These are phyloP conservation scores for Sialis fuliginosa DNA, from an alignment of 2,888 invertebrate genomes.

Conservation along the genomic window DNA sequence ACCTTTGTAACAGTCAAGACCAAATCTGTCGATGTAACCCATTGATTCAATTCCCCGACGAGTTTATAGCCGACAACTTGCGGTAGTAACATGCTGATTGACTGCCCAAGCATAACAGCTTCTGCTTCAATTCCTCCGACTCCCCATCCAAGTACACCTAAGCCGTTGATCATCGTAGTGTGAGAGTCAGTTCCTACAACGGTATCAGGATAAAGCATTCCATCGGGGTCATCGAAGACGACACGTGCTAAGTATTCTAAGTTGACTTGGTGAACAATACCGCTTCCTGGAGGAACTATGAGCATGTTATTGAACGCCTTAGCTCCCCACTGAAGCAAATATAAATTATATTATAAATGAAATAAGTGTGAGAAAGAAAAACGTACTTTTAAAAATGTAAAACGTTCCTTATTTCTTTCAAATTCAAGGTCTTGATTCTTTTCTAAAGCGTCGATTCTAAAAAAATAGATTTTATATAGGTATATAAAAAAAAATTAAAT, in stretches of 20 bases:
- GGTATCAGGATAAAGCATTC: conserved; percentile 54
- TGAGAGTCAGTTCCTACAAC: conserved; percentile 95
- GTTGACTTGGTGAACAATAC: conserved; percentile 98
- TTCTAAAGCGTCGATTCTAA: conserved; percentile 66
- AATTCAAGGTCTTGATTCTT: conserved; percentile 93
- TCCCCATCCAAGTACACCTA: conserved; percentile 95
- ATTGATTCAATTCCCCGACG: conserved; percentile 58
- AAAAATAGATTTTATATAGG: conserved; percentile 11
- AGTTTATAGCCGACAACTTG: conserved; percentile 91
- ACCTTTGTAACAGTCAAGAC: conserved; percentile 96
- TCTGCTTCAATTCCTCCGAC: conserved; percentile 96
- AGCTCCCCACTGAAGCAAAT: conserved; percentile 73
- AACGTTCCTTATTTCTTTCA: conserved; percentile 86
- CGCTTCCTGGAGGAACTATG: conserved; percentile 95
- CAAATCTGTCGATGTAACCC: conserved; percentile 89
- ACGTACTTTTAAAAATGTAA: conserved; percentile 80
- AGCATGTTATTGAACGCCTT: conserved; percentile 89
- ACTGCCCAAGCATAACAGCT: conserved; percentile 96
- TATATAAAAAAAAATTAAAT: neutral
- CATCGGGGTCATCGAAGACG: conserved; percentile 53
- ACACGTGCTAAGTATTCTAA: conserved; percentile 85
- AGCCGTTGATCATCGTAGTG: conserved; percentile 97
- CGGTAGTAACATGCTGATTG: conserved; percentile 91
- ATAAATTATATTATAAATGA: neutral
- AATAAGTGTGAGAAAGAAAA: neutral